Conservation (phyloP, 2,797 vertebrate genomes). For the Bradypodion ventrale region DNA sequence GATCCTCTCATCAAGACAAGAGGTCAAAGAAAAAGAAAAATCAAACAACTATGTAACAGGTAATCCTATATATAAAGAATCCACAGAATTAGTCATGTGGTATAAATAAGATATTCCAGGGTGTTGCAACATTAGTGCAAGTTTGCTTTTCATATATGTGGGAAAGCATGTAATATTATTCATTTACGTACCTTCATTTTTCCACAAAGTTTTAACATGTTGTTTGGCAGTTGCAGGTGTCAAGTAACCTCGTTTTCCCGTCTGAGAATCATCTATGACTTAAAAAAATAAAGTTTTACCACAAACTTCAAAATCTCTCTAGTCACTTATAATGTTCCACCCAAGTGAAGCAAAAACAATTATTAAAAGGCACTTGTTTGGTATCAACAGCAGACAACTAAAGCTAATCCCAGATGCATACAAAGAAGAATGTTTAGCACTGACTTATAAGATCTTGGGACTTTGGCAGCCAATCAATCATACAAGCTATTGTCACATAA, state of each 20-base stretch:
- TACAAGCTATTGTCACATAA: not conserved
- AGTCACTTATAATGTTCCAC: not conserved
- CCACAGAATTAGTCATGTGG: not conserved
- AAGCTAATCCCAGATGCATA: not conserved
- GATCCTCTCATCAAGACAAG: not conserved
- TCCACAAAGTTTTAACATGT: conserved; percentile 84
- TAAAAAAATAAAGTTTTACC: conserved; percentile 26
- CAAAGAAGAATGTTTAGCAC: not conserved
- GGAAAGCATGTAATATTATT: not conserved
- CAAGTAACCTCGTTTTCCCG: conserved; percentile 87
- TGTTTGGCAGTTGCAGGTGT: conserved; percentile 87
- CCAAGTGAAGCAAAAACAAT: not conserved
- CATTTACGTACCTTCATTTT: conserved; percentile 88
- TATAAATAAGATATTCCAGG: not conserved
- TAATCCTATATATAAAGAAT: not conserved
- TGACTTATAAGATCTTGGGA: not conserved
- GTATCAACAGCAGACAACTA: too few species aligned
- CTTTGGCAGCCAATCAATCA: not conserved
- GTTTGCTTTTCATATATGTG: not conserved
- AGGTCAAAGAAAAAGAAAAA: not conserved
- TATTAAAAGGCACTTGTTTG: too few species aligned
- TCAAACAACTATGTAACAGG: not conserved
- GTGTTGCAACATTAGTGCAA: not conserved
- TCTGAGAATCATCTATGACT: conserved; percentile 73
- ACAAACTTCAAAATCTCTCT: not conserved